A percentile compares a stretch with the other conserved stretches of the same genome.
These are phyloP conservation scores for Plutella xylostella DNA, from an alignment of 2,888 invertebrate genomes.

Conservation along the genomic window DNA sequence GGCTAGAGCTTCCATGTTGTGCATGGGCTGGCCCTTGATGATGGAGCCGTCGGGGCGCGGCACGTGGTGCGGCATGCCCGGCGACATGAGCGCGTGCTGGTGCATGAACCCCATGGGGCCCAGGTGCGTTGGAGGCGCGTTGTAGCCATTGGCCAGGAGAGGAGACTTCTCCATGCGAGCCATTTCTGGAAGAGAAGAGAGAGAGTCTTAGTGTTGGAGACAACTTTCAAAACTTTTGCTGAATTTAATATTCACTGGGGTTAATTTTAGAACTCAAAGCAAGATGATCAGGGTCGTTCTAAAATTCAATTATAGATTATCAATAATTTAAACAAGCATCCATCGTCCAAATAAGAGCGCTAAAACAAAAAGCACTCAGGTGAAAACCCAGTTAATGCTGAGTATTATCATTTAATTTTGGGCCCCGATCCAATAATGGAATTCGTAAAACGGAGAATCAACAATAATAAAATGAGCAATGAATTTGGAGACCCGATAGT, in stretches of 20 bases:
- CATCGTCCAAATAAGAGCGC: too few species aligned
- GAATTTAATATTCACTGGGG: neutral
- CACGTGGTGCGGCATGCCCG: conserved; percentile 89
- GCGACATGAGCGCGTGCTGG: conserved; percentile 90
- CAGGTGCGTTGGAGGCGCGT: conserved; percentile 91
- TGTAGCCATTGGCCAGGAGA: conserved; percentile 92
- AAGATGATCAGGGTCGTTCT: neutral
- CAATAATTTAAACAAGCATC: too few species aligned
- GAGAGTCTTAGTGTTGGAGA: too few species aligned
- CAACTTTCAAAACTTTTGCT: conserved; percentile 1
- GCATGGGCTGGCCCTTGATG: conserved; percentile 87
- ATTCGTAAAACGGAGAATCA: conserved; percentile 66
- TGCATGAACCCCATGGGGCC: conserved; percentile 97
- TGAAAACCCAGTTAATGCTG: conserved; percentile 64
- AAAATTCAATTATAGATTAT: neutral
- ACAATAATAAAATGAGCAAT: conserved; percentile 71
- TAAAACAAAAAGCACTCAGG: conserved; percentile 32
- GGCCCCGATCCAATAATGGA: conserved; percentile 64
- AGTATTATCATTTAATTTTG: conserved; percentile 67
- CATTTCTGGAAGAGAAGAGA: conserved; percentile 76
- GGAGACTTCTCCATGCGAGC: conserved; percentile 93
- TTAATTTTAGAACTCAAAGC: neutral
- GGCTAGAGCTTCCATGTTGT: conserved; percentile 91
- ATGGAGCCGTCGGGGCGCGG: conserved; percentile 86
- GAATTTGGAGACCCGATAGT: conserved; percentile 54